phyloP scores from a whole-genome alignment of 2,888 invertebrate species.

The Stenchaetothrips biformis region DNA sequence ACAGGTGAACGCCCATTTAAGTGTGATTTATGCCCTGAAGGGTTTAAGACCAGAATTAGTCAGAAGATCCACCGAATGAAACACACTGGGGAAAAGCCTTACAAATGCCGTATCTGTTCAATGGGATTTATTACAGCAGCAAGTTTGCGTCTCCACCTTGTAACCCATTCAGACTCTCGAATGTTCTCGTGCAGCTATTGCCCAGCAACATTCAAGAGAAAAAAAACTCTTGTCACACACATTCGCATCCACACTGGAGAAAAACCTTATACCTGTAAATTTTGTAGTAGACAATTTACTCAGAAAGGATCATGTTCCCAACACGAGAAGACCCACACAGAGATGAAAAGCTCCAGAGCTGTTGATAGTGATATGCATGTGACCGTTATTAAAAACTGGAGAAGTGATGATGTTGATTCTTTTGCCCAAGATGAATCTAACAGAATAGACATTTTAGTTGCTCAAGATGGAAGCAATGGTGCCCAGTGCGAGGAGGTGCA shows the following conservation, averaged over 20 bases:
- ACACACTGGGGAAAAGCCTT: background rate
- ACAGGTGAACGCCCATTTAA: constrained; percentile 7
- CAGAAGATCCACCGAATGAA: background rate
- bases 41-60: constrained; percentile 6
- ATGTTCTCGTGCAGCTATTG: constrained; percentile 4
- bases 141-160: background rate
- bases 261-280: background rate
- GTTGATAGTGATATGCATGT: background rate
- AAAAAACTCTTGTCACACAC: background rate
- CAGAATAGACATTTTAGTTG: constrained; percentile 6
- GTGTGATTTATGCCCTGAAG: background rate
- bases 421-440: background rate
- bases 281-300: background rate
- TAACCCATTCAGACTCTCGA: constrained; percentile 1
- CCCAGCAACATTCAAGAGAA: background rate
- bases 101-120: constrained; percentile 2
- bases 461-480: background rate
- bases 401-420: background rate
- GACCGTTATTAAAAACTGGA: background rate
- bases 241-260: constrained; percentile 9
- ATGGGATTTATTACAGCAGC: background rate
- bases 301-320: constrained; percentile 2
- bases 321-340: constrained; percentile 1
- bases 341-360: background rate
- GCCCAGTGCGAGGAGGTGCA: background rate